Conservation (phyloP, 2,113 vertebrate genomes). For the Motacilla alba region DNA sequence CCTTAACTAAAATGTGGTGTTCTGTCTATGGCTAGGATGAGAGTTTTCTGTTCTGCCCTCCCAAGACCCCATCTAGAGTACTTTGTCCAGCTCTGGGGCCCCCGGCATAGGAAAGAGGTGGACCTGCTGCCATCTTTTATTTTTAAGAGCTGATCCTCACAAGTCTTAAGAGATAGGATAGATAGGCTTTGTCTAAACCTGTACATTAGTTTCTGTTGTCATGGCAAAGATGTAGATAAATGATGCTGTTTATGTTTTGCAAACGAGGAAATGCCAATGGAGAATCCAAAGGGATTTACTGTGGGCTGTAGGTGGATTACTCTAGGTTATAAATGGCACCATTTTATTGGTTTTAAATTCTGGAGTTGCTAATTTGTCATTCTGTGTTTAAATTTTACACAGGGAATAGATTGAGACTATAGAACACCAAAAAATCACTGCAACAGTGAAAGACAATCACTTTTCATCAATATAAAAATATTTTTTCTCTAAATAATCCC, state of each 20-base stretch:
- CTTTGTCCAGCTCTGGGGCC: neutral
- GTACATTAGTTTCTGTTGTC: neutral
- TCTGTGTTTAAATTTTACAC: neutral
- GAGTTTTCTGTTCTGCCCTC: neutral
- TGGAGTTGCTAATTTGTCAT: neutral
- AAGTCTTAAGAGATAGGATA: neutral
- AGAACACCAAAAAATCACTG: constrained; percentile 23
- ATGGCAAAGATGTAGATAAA: neutral
- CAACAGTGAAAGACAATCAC: neutral
- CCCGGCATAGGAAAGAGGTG: neutral
- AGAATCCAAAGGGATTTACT: neutral
- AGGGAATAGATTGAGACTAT: neutral
- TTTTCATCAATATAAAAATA: neutral
- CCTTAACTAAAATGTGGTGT: neutral
- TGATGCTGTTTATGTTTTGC: neutral
- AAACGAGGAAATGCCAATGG: neutral
- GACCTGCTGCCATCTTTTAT: neutral
- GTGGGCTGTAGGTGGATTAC: neutral
- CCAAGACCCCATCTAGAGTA: rapidly evolving
- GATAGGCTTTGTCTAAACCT: neutral
- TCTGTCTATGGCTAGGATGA: neutral
- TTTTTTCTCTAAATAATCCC: neutral
- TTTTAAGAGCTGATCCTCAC: neutral
- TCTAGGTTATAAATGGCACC: neutral
- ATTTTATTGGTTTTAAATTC: neutral